phyloP scores from a whole-genome alignment of 2,797 vertebrate genomes.

The Gastrophryne carolinensis region DNA sequence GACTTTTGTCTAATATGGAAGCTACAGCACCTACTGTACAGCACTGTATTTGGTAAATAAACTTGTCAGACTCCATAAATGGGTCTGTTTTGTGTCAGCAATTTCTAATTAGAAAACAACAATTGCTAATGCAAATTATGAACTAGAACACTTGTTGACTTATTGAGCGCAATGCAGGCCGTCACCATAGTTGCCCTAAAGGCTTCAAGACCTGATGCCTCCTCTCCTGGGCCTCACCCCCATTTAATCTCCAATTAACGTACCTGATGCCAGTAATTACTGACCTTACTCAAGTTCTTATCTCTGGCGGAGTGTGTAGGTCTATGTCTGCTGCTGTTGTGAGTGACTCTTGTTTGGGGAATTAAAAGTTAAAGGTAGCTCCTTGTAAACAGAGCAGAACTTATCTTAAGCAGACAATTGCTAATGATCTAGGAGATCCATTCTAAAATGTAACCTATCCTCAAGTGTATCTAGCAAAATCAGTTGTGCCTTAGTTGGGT shows the following conservation, averaged over 20 bases:
- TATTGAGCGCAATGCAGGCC: conserved; percentile 9
- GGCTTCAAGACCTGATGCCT: conserved; percentile 3
- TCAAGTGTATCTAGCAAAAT: no score
- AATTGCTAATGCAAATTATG: conserved; percentile 27
- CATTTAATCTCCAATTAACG: background rate
- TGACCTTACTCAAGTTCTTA: conserved; percentile 15
- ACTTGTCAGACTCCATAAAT: background rate
- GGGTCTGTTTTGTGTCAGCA: background rate
- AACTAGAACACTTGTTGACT: background rate
- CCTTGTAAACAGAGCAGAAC: no score
- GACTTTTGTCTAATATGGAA: conserved; percentile 5
- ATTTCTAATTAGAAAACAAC: conserved; percentile 34
- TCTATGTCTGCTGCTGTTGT: background rate
- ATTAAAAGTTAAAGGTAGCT: no score
- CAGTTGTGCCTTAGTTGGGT: no score
- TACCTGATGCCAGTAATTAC: conserved; percentile 20
- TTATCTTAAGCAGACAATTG: no score
- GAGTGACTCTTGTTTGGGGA: no score
- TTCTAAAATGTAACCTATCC: no score
- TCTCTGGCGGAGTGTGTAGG: background rate
- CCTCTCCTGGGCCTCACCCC: conserved; percentile 6
- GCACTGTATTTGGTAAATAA: background rate
- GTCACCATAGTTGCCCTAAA: conserved; percentile 25
- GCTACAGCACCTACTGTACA: background rate
- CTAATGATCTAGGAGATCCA: no score